Base-by-base conservation (phyloP, 2,888 invertebrate species). In the Metallyticus violacea region DNA sequence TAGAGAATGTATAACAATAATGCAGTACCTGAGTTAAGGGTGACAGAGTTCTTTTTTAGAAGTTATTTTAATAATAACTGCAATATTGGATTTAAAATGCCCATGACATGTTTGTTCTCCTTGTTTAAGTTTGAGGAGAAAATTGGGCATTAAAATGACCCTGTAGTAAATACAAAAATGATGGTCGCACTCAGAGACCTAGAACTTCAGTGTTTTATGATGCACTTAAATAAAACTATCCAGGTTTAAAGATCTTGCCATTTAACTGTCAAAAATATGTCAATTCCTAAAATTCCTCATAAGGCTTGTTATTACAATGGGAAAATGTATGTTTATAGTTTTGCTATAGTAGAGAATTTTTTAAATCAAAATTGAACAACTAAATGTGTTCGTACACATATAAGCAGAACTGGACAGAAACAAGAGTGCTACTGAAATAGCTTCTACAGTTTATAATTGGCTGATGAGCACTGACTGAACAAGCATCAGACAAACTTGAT, bases 371-470 rank as follows among this genome's bases (percentile, higher is more conserved):
- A 86, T 81, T 91, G 25, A 90, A 91, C 86, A 83, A 88, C 5
- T 91, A 90, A 86, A 91, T 91, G 90, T 85, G 76, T 78, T 80
- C 90, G 91, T 90, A 89, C 89, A 27, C 90, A 91, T 89, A 88
- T 90, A n/a, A n/a, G n/a, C n/a, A n/a, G n/a, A n/a, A n/a, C n/a
- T n/a, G 86, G 85, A 89, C 85, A 87, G 83, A 85, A 29, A 77
- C 25, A 90, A 91, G 89, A 89, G 90, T n/a, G 89, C 90, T 9
- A 90, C 90, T 87, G 89, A 90, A 89, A 90, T 81, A 1, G 0
- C 28, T 15, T 29, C 81, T 15, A 28, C 29, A 25, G 81, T 81
- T 25, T 28, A 6, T 29, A 6, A 81, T 81, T 27, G 81, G 25
- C 25, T 81, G 40, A 9, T n/a, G 25, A 26, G 9, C 29, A 81